Conservation (phyloP, 2,888 invertebrate genomes). For the Embidobia sp. region DNA sequence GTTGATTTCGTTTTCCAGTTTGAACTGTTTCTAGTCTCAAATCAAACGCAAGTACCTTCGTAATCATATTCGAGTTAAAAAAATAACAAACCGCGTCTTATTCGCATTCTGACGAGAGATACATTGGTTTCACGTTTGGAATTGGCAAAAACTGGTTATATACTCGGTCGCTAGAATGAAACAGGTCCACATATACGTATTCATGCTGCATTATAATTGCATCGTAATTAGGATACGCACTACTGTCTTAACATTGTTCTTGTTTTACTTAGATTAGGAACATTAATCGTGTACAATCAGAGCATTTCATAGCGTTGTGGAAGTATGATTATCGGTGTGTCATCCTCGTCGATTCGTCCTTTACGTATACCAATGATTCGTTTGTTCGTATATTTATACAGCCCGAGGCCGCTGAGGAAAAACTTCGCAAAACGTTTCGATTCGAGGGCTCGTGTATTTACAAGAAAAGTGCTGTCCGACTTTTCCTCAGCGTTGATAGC, state of each 20-base stretch:
- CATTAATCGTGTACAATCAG: constrained; percentile 68
- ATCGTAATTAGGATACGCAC: constrained; percentile 32
- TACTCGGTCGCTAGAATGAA: constrained; percentile 47
- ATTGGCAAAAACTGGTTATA: constrained; percentile 52
- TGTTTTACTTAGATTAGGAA: constrained; percentile 67
- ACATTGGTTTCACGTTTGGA: constrained; percentile 29
- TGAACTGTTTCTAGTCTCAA: constrained; percentile 4
- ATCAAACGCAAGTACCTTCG: neutral
- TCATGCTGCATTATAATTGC: constrained; percentile 39
- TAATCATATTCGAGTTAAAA: constrained; percentile 31
- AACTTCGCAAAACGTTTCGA: neutral
- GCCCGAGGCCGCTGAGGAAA: constrained; percentile 1
- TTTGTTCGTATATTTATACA: constrained; percentile 40
- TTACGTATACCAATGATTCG: constrained; percentile 9
- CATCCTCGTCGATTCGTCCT: neutral
- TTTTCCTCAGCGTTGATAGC: constrained; percentile 6
- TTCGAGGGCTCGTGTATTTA: constrained; percentile 11
- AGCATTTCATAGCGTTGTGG: constrained; percentile 63
- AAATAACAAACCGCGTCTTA: constrained; percentile 31
- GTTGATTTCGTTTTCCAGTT: too few species aligned
- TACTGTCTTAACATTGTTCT: constrained; percentile 32
- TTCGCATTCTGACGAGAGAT: constrained; percentile 1
- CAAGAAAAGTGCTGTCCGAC: constrained; percentile 4
- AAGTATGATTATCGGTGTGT: constrained; percentile 62
- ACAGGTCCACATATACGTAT: constrained; percentile 48